Conservation (phyloP, 2,113 vertebrate genomes). For the Spermophilus dauricus region DNA sequence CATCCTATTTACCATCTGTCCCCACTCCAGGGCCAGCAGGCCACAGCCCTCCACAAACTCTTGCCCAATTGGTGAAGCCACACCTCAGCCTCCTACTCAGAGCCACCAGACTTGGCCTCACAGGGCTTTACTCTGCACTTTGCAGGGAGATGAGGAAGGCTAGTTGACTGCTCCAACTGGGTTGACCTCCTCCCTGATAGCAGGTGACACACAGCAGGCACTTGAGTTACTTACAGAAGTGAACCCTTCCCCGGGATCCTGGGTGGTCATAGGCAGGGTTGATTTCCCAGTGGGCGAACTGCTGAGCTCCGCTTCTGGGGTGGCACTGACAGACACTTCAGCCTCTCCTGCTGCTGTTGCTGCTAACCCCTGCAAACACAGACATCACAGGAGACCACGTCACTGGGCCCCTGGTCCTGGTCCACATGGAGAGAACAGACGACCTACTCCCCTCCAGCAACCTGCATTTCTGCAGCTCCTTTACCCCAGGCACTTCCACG, state of each 20-base stretch:
- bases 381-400: neutral
- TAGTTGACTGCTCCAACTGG: neutral
- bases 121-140: neutral
- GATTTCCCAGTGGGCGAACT: neutral
- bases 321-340: neutral
- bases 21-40: no score
- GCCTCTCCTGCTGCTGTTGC: neutral
- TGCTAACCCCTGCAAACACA: constrained; percentile 54
- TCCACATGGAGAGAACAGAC: neutral
- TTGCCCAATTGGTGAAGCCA: neutral
- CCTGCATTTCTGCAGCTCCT: neutral
- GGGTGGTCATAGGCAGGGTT: neutral
- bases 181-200: accelerated
- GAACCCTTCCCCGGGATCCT: neutral
- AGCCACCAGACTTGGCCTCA: neutral
- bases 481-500: neutral
- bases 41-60: accelerated
- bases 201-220: accelerated
- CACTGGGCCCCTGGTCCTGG: neutral
- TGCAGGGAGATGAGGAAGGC: neutral
- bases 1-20: neutral
- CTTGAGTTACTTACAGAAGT: constrained; percentile 46
- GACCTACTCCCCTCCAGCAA: neutral
- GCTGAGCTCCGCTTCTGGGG: neutral
- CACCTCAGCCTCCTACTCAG: neutral